Conservation (phyloP, 2,113 vertebrate genomes). For the Sinosuthora webbiana region DNA sequence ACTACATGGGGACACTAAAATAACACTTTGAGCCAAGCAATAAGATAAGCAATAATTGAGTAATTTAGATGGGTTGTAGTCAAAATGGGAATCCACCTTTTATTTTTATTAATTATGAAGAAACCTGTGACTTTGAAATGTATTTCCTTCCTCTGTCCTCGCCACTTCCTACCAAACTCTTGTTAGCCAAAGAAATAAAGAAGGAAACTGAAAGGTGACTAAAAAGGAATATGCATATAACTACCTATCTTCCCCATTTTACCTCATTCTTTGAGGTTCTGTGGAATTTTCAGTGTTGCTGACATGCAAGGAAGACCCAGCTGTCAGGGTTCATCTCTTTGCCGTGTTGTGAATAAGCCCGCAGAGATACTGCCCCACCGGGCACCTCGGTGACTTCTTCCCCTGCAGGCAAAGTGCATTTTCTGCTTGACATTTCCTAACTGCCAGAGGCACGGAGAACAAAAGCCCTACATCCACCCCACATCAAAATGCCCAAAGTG, state of each 20-base stretch:
- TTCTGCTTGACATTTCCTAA: constrained; percentile 64
- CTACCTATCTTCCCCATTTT: neutral
- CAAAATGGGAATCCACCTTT: neutral
- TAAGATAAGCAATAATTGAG: neutral
- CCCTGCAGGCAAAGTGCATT: constrained; percentile 43
- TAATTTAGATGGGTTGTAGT: neutral
- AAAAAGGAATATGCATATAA: neutral
- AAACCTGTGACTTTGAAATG: neutral
- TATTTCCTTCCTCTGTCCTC: neutral
- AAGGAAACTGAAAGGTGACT: neutral
- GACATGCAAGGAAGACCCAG: neutral
- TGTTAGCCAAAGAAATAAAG: neutral
- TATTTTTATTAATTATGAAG: neutral
- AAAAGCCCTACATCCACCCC: neutral
- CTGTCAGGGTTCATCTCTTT: constrained; percentile 40
- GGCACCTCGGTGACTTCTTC: neutral
- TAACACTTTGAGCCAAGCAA: neutral
- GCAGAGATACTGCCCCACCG: neutral
- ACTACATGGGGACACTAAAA: neutral
- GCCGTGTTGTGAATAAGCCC: neutral
- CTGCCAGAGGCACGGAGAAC: constrained; percentile 8
- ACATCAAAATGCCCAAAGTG: neutral
- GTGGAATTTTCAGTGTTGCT: neutral
- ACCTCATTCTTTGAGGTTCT: neutral
- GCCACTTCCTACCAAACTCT: neutral